Base-by-base conservation (phyloP, 2,113 vertebrate genomes). In the Corythornis vintsioides region DNA sequence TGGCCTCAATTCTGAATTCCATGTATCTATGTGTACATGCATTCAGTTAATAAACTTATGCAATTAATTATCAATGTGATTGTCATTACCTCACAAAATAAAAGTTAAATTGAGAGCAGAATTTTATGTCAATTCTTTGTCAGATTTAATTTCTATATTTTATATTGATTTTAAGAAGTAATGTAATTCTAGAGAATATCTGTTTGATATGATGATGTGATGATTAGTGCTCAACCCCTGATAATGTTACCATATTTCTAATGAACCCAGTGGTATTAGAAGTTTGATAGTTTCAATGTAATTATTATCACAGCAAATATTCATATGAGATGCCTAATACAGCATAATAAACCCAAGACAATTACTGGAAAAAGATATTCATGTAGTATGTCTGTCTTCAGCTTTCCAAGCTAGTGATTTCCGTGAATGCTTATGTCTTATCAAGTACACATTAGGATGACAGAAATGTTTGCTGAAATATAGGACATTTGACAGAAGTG, bases 381-480 rank as follows among this genome's bases (percentile, higher is more conserved):
- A 47, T 57, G 2, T 20, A 45, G 24, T 59, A 73, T 12, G 52
- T 78, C 53, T 78, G 13, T 40, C 57, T 79, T 64, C 6, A 63
- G 31, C 11, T 88, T 95, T 93, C 28, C 28, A 86, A 57, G 21
- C 18, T 91, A 53, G 40, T 26, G 13, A 18, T 83, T 96, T 87
- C 15, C 63, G 7, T 90, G 24, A 93, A 33, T 6, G 7, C 13
- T 63, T 2, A 6, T 55, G 28, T 94, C 43, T 91, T 73, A 57
- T 25, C n/a, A 80, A 81, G 13, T 31, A 18, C 60, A 84, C 15
- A 21, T 88, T 91, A 92, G 15, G 29, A 35, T 89, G 50, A 71
- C 26, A 89, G 59, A 56, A 88, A 75, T 64, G 20, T 91, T 95
- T 96, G 45, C 91, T 91, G 60, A 94, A 86, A 92, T 67, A 21